Evolutionary conservation across 2,888 invertebrate genomes (phyloP).

Genomic region (Pyrocoelia pectoralis): DNA sequence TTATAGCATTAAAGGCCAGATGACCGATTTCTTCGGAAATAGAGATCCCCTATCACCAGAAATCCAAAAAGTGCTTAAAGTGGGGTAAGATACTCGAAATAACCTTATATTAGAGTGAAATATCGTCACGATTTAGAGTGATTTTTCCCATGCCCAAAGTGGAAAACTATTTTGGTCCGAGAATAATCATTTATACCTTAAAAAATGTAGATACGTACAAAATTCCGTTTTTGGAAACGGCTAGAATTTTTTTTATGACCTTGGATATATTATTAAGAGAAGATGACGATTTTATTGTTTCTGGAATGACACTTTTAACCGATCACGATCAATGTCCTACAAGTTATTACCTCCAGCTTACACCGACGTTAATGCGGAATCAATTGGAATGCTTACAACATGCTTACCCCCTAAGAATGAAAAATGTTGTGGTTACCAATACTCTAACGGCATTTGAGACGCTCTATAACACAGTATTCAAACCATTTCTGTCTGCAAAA

Average conservation of each 20-base stretch:
- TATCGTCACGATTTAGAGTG: neutral
- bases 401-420: neutral
- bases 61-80: neutral
- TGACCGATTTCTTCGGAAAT: neutral
- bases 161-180: neutral
- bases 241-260: constrained; percentile 15
- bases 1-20: neutral
- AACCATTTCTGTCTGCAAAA: neutral
- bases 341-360: neutral
- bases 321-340: neutral
- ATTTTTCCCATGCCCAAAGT: neutral
- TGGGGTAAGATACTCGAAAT: neutral
- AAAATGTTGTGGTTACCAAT: neutral
- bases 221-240: neutral
- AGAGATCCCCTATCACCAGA: neutral
- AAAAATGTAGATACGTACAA: neutral
- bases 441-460: neutral
- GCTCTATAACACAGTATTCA: neutral
- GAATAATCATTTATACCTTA: neutral
- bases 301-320: neutral
- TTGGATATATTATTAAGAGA: neutral
- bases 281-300: constrained; percentile 9
- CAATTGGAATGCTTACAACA: neutral
- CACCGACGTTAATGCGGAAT: neutral
- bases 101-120: neutral